Conservation (phyloP, 2,888 invertebrate genomes). For the Tryphoninae sp. region DNA sequence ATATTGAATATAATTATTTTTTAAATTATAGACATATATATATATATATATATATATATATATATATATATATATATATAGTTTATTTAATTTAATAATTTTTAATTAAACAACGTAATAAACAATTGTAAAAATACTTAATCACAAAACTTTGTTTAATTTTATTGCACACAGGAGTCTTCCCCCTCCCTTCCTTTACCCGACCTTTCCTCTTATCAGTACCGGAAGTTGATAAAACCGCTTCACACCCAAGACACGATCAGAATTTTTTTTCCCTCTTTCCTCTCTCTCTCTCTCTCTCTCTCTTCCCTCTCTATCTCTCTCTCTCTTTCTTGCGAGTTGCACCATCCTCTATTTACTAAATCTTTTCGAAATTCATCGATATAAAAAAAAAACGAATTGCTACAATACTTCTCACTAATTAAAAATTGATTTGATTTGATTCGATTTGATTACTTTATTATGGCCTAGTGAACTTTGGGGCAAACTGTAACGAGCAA, state of each 20-base stretch:
- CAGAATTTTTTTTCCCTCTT: slow-evolving; percentile 16
- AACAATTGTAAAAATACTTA: background rate
- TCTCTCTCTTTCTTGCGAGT: slow-evolving; percentile 19
- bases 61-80: too few relatives aligned
- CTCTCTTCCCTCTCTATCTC: slow-evolving; percentile 7
- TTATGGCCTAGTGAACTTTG: too few relatives aligned
- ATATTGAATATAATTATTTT: background rate
- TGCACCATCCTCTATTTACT: slow-evolving; percentile 40
- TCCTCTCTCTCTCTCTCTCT: background rate
- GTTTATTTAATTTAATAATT: too few relatives aligned
- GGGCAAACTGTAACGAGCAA: too few relatives aligned
- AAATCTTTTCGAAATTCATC: background rate
- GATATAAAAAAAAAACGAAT: background rate
- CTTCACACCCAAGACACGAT: slow-evolving; percentile 41
- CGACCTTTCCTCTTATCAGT: slow-evolving; percentile 49
- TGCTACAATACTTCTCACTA: background rate
- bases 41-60: too few relatives aligned
- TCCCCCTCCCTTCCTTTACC: background rate
- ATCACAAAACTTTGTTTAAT: slow-evolving; percentile 4
- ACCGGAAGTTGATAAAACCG: slow-evolving; percentile 66
- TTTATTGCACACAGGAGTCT: background rate
- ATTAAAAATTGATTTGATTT: background rate
- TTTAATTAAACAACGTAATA: background rate
- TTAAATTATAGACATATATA: too few relatives aligned
- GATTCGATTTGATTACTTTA: too few relatives aligned